Evolutionary conservation across 2,888 invertebrate species (phyloP).

Genomic region (Epistrophe eligans): DNA sequence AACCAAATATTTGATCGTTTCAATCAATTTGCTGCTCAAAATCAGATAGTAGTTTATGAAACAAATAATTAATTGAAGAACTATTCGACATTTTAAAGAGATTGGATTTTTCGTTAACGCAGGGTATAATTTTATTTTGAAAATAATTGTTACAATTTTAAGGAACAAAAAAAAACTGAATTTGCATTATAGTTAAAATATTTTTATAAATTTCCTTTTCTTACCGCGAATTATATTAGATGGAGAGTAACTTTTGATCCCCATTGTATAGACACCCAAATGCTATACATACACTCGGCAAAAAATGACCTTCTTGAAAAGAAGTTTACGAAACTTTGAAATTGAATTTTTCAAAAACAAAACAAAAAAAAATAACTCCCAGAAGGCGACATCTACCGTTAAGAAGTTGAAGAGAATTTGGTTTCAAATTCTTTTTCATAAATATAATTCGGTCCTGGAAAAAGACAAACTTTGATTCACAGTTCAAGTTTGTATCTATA

Average conservation of each 20-base stretch:
- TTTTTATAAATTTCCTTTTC: too few relatives aligned
- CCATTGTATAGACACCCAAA: background rate
- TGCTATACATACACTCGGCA: background rate
- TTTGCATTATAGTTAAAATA: background rate
- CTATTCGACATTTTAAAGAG: too few relatives aligned
- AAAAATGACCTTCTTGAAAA: background rate
- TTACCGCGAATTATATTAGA: background rate
- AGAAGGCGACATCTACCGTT: constrained; percentile 1
- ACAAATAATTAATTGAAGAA: too few relatives aligned
- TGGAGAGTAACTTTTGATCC: background rate
- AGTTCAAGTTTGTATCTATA: constrained; percentile 20
- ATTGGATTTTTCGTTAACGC: too few relatives aligned
- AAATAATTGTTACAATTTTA: too few relatives aligned
- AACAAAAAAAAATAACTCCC: constrained; percentile 15
- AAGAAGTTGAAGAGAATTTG: background rate
- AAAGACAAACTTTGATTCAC: constrained; percentile 6
- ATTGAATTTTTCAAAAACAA: constrained; percentile 65
- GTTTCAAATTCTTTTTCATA: constrained; percentile 15
- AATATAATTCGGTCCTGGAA: constrained; percentile 16
- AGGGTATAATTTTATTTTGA: too few relatives aligned
- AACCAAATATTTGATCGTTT: too few relatives aligned
- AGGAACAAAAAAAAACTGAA: too few relatives aligned
- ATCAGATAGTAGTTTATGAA: too few relatives aligned
- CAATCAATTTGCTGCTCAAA: too few relatives aligned
- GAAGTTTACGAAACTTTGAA: constrained; percentile 62